A percentile compares a stretch with the other conserved stretches of the same genome.
Conservation (phyloP, 2,888 invertebrate species). For the Buathra laborator region DNA sequence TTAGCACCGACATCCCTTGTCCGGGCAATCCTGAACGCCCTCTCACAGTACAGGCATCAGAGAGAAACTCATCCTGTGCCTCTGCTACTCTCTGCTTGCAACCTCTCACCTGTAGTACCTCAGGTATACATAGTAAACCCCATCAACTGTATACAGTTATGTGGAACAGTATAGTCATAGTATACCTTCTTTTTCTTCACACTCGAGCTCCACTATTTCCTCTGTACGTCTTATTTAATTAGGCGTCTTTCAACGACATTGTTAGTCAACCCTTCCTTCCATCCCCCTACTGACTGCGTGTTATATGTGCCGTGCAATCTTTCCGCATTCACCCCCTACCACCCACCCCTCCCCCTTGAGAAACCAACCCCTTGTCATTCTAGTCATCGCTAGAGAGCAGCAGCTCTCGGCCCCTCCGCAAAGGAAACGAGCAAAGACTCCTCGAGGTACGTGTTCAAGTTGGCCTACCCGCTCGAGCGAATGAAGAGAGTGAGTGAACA, state of each 20-base stretch:
- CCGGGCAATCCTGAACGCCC: conserved; percentile 66
- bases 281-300: conserved; percentile 40
- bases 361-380: conserved; percentile 61
- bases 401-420: conserved; percentile 11
- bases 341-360: conserved; percentile 48
- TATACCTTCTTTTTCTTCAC: conserved; percentile 53
- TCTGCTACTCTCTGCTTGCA: conserved; percentile 20
- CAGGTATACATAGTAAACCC: not conserved
- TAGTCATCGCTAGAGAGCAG: conserved; percentile 35
- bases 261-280: conserved; percentile 78
- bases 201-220: conserved; percentile 69
- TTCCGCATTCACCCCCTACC: conserved; percentile 44
- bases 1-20: conserved; percentile 75
- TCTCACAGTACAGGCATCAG: conserved; percentile 59
- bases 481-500: conserved; percentile 37
- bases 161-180: not conserved
- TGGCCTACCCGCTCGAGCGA: conserved; percentile 70
- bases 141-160: conserved; percentile 16
- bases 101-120: conserved; percentile 41
- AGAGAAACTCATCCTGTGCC: conserved; percentile 35
- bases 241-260: conserved; percentile 82
- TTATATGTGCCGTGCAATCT: conserved; percentile 59
- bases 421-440: conserved; percentile 60
- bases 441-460: conserved; percentile 80
- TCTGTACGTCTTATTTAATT: conserved; percentile 84